Evolutionary conservation across 2,113 vertebrate species (phyloP), one percentile per base, ranked within the genome.

Genomic region (Vombatus ursinus): DNA sequence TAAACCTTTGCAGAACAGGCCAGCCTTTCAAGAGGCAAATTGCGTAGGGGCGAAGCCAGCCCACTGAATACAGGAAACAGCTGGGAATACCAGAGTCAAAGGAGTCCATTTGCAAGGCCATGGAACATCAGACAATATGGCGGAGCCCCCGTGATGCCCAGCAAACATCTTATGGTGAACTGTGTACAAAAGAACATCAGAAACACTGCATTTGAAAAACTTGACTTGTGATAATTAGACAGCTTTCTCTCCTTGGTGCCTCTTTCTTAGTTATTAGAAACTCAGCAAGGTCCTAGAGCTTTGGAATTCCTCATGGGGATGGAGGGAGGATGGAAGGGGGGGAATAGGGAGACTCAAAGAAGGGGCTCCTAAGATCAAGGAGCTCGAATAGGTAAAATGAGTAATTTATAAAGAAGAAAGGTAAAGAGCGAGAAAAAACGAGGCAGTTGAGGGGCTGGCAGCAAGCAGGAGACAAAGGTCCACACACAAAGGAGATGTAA

Each of bases 1-100:
- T 96, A 97, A 97, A 96, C 89, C 91, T 95, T 97, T 97, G 89
- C 49, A 96, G 94, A 97, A 95, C 90, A 89, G 92, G 96, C 52
- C 95, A 92, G 89, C 94, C 92, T 84, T 96, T 92, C 93, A 97
- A 96, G 95, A 93, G 84, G 93, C 96, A 96, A 91, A 47, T 95
- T 54, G 93, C 90, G 95, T 50, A 89, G 91, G 91, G 91, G 50
- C 92, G 96, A 94, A 93, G 10, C 7, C 51, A 91, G 31, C 48
- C 50, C 52, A 57, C 89, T 12, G n/a, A 94, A 95, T 26, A 95
- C 52, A 96, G 25, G n/a, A 93, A 96, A 90, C 0, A 12, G 19
- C 9, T 48, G 3, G 92, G 61, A 90, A 92, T 92, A 95, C 23
- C 44, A 11, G 52, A 95, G 52, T 5, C 37, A 93, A 93, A 97